These are phyloP conservation scores for Poecile atricapillus DNA, from an alignment of 2,113 vertebrate species.

Conservation along the genomic window DNA sequence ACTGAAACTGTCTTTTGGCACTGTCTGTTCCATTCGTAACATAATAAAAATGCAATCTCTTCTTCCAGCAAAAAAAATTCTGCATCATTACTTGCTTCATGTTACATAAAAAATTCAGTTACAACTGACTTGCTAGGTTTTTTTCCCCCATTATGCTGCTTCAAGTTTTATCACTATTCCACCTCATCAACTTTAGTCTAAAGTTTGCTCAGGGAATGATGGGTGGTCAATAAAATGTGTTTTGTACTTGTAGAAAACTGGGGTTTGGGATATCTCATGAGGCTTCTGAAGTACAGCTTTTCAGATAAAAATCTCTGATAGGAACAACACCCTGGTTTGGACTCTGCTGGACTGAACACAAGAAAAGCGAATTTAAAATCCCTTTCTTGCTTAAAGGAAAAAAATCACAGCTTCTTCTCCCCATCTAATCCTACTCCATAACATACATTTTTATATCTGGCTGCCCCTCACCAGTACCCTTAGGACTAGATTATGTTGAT, in stretches of 20 bases:
- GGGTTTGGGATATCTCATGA: not conserved
- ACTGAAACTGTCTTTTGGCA: not conserved
- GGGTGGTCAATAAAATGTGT: not conserved
- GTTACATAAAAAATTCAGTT: not conserved
- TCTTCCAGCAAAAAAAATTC: not conserved
- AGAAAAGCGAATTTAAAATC: not conserved
- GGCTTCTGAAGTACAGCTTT: not conserved
- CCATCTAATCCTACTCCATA: not conserved
- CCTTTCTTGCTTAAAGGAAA: not conserved
- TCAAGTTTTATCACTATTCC: not conserved
- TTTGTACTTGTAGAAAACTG: not conserved
- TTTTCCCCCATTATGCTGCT: not conserved
- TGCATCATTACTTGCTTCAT: not conserved
- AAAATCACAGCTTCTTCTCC: not conserved
- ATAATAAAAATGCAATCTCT: not conserved
- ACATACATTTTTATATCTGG: not conserved
- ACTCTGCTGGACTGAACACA: not conserved
- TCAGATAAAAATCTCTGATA: not conserved
- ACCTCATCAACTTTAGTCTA: not conserved
- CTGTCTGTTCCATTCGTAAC: not conserved
- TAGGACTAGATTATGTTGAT: fast-evolving
- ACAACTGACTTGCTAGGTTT: not conserved
- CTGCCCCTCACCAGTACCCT: not conserved
- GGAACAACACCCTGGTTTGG: fast-evolving
- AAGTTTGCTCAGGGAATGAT: not conserved